Conservation (phyloP, 2,888 invertebrate species). For the Margaritifera margaritifera region DNA sequence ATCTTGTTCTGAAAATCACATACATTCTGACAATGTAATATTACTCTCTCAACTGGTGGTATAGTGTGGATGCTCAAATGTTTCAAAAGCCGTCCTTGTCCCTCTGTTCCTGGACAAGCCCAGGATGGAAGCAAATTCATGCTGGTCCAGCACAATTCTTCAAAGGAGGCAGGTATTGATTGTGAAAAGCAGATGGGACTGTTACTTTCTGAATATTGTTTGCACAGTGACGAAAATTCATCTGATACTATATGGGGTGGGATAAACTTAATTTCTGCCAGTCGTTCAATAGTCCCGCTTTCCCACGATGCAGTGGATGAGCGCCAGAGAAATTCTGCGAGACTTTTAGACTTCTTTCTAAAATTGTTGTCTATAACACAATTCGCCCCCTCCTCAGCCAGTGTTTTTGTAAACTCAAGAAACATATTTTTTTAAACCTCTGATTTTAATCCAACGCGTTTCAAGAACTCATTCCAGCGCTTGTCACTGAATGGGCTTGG, state of each 20-base stretch:
- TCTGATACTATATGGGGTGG: no score
- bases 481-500: constrained; percentile 6
- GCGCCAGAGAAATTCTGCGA: constrained; percentile 16
- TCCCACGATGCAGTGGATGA: constrained; percentile 3
- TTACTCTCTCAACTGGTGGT: constrained; percentile 16
- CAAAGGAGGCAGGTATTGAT: constrained; percentile 5
- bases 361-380: constrained; percentile 2
- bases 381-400: constrained; percentile 8
- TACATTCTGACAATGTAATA: constrained; percentile 28
- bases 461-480: constrained; percentile 24
- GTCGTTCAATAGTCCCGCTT: neutral
- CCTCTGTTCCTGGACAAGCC: neutral
- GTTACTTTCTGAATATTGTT: neutral
- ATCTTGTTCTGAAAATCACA: constrained; percentile 9
- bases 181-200: constrained; percentile 7
- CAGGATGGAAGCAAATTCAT: constrained; percentile 17
- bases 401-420: constrained; percentile 20
- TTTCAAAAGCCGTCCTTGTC: constrained; percentile 1
- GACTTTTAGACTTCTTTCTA: constrained; percentile 7
- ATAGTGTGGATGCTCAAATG: constrained; percentile 15
- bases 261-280: neutral
- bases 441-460: constrained; percentile 19
- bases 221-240: neutral
- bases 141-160: constrained; percentile 24
- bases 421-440: constrained; percentile 20